Base-by-base conservation (phyloP, 2,797 vertebrate species). In the Threskiornis aethiopicus region DNA sequence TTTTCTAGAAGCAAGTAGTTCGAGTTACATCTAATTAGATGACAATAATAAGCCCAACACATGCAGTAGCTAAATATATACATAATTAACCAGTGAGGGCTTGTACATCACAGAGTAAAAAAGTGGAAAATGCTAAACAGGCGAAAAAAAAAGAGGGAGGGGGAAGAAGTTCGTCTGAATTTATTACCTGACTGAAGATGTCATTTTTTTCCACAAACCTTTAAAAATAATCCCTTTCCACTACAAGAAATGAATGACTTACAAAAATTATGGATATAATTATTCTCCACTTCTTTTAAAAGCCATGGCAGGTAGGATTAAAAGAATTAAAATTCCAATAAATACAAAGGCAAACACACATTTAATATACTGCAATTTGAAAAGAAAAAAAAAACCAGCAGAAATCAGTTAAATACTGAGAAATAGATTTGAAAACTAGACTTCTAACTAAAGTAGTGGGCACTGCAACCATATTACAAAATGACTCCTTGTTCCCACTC, bases 21-120 rank as follows among this genome's bases (percentile, higher is more conserved):
- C 97, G 66, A 98, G 99, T 99, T 99, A 99, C 99, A 99, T 99
- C 99, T 99, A 99, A 99, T 99, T 99, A 99, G 99, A 99, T 99
- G 99, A 99, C 99, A 99, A 99, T 99, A 99, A 99, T 99, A 99
- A 99, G 99, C 99, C 98, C 98, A 99, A 99, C 98, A 98, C 98
- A 97, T 98, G 98, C 98, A 97, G 96, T 90, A 98, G 99, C 99
- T 99, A 99, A 99, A 99, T 99, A 99, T 99, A 99, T 99, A 99
- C 99, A 99, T 99, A 99, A 99, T 99, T 99, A 99, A 98, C 98
- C 98, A 98, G 99, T 95, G 97, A 98, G 98, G 97, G 97, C 98
- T 98, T 98, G 99, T 99, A 99, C 98, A 98, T 99, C 98, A 98
- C 98, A 98, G 98, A 98, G 98, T 95, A 97, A 98, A 98, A 97